Base-by-base conservation (phyloP, 2,888 invertebrate species). In the Furcula furcula region DNA sequence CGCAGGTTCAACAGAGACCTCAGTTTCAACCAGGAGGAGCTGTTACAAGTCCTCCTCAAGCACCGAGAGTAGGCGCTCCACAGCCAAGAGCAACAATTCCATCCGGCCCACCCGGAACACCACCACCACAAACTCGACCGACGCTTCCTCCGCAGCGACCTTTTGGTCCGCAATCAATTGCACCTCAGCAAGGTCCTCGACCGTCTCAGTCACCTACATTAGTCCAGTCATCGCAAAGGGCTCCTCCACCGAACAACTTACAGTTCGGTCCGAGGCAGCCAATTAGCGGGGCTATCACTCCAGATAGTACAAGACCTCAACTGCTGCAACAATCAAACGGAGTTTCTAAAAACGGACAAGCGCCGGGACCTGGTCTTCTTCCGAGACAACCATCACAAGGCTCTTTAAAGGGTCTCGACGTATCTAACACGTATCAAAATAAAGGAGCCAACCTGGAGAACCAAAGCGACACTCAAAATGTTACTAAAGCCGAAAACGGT, bases 181-280 rank as follows among this genome's bases (percentile, higher is more conserved):
- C 66, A 29, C 72, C 75, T 25, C 82, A 77, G 36, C 78, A 74
- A 57, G 79, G 75, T 13, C 72, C 68, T 6, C 70, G 82, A 43
- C 77, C 77, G 9, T 20, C 37, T 11, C 82, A 78, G 36, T 71
- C 76, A 25, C 78, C 76, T 7, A 69, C 71, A 21, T 51, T 68
- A 28, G 47, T 62, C 10, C 83, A 76, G 40, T 71, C 71, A 21
- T 68, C 67, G 10, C 82, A 79, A 54, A 76, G 90, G 54, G 80
- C 82, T 51, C 80, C 81, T 46, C 83, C 84, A 31, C 90, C 90
- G 21, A 86, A 76, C 45, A 86, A 79, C 50, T 64, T 88, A 21
- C 87, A 87, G 57, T 87, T 87, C 46, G 90, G 87, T 31, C 90
- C 90, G 5, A 76, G 90, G 51, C 88, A 87, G 46, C 82, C 81